Percentiles rank a stretch among this genome's conserved stretches.
Evolutionary conservation across 1,140 invertebrate genomes (phyloP).

Genomic region (Drosophila neocordata): DNA sequence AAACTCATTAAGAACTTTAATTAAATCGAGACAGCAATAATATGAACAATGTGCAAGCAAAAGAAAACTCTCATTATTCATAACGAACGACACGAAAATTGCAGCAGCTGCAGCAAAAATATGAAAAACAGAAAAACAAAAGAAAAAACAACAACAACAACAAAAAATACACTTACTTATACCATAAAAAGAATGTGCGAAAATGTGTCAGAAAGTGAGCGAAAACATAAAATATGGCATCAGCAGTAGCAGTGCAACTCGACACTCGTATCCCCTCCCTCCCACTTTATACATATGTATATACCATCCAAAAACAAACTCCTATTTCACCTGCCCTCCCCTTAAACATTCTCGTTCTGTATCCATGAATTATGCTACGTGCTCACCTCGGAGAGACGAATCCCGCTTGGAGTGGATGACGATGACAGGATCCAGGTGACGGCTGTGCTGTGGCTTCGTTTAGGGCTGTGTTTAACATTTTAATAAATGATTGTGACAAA

Average conservation of each 20-base stretch:
- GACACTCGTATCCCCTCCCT: neutral
- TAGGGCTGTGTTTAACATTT: conserved; percentile 67
- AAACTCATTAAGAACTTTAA: conserved; percentile 79
- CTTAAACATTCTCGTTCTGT: conserved; percentile 35
- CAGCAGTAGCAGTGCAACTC: conserved; percentile 13
- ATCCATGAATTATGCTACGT: conserved; percentile 68
- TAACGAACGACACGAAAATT: conserved; percentile 43
- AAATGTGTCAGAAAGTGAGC: conserved; percentile 73
- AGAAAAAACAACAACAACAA: conserved; percentile 20
- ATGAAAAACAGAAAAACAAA: conserved; percentile 17
- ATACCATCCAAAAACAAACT: conserved; percentile 12
- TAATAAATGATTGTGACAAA: conserved; percentile 77
- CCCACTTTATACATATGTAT: too few relatives aligned
- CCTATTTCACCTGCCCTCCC: conserved; percentile 11
- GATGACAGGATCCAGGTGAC: conserved; percentile 47
- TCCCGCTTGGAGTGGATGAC: conserved; percentile 39
- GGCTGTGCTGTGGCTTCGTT: conserved; percentile 45
- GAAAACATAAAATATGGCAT: conserved; percentile 65
- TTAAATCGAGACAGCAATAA: conserved; percentile 62
- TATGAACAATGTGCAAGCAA: conserved; percentile 16
- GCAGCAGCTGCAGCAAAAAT: conserved; percentile 31
- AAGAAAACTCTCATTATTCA: conserved; percentile 66
- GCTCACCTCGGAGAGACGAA: conserved; percentile 40
- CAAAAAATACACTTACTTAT: conserved; percentile 6
- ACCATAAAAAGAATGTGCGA: conserved; percentile 62